These are phyloP conservation scores for Sphyrna mokarran DNA, from an alignment of 2,113 vertebrate species.

Conservation along the genomic window DNA sequence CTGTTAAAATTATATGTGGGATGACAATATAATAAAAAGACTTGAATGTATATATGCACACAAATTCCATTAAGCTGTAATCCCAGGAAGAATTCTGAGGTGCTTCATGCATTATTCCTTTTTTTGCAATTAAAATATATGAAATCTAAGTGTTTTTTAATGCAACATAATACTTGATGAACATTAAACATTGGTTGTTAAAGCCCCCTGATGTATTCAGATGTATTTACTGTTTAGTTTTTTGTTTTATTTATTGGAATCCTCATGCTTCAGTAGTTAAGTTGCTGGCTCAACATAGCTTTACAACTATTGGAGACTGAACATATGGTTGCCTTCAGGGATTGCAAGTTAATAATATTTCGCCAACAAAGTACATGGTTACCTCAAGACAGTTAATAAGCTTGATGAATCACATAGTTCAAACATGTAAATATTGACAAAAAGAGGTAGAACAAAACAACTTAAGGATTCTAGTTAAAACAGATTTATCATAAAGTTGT, in stretches of 20 bases:
- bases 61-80: not conserved
- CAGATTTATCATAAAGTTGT: conserved; percentile 8
- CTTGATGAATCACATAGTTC: not conserved
- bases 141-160: not conserved
- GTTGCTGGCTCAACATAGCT: not conserved
- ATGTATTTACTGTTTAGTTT: not conserved
- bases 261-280: not conserved
- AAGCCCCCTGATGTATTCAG: not conserved
- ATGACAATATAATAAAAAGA: not conserved
- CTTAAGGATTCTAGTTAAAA: not conserved
- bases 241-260: not conserved
- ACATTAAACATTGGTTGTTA: not conserved
- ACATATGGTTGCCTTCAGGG: conserved; percentile 17
- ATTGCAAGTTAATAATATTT: conserved; percentile 17
- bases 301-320: not conserved
- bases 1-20: not conserved
- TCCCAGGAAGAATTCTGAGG: not conserved
- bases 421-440: conserved; percentile 17
- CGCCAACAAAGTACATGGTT: not conserved
- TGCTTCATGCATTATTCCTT: not conserved
- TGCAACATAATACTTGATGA: not conserved
- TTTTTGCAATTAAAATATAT: not conserved
- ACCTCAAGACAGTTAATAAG: not conserved
- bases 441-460: not conserved
- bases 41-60: not conserved